These are phyloP conservation scores for Bungarus multicinctus DNA, from an alignment of 2,113 vertebrate genomes.

Conservation along the genomic window DNA sequence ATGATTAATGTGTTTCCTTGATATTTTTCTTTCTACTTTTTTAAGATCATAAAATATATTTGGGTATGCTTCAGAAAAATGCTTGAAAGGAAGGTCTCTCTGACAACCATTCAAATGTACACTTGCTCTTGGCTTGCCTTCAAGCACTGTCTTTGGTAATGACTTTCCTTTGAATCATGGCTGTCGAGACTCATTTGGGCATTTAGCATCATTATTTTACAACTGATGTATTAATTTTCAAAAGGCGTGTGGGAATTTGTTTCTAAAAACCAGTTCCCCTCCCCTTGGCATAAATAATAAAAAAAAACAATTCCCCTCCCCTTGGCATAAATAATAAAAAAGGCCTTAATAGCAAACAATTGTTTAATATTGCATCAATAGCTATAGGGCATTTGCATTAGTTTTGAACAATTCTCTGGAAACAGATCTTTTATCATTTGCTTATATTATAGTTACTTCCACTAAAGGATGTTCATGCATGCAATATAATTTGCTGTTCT, in stretches of 20 bases:
- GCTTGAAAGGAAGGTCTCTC: not conserved
- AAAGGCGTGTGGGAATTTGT: conserved; percentile 14
- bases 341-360: conserved; percentile 28
- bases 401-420: not conserved
- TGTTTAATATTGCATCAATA: conserved; percentile 29
- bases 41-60: not conserved
- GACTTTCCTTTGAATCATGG: conserved; percentile 14
- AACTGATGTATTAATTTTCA: conserved; percentile 26
- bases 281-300: conserved; percentile 19
- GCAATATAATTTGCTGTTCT: not conserved
- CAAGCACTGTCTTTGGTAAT: conserved; percentile 20
- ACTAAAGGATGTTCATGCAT: conserved; percentile 1
- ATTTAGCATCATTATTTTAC: conserved; percentile 17
- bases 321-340: conserved; percentile 24
- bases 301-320: not conserved
- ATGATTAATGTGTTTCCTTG: not conserved
- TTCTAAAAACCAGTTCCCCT: not conserved
- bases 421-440: conserved; percentile 5
- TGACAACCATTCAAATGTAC: not conserved
- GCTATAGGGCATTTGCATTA: conserved; percentile 17
- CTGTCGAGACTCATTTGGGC: conserved; percentile 1
- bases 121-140: conserved; percentile 3
- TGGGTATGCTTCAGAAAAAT: not conserved
- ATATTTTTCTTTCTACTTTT: not conserved
- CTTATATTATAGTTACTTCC: conserved; percentile 4